Evolutionary conservation across 2,113 vertebrate species (phyloP).

Genomic region (Nansenia antarctica): DNA sequence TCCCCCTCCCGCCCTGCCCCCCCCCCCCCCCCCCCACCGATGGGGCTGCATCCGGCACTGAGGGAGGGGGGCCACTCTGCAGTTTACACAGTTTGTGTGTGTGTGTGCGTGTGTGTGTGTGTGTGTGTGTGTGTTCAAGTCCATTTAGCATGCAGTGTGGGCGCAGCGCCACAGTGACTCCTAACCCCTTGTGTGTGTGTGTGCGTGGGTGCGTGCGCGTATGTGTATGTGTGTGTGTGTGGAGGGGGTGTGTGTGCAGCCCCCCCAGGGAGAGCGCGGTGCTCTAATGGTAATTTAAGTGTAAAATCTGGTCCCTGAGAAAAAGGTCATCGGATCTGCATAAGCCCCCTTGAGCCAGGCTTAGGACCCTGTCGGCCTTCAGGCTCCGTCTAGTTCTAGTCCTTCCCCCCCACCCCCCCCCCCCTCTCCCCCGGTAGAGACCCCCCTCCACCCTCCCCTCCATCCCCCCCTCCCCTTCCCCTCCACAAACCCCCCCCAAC

Average conservation of each 20-base stretch:
- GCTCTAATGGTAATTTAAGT: slow-evolving; percentile 95
- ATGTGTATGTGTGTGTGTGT: too few species aligned
- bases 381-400: slow-evolving; percentile 63
- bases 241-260: slow-evolving; percentile 52
- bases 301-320: slow-evolving; percentile 92
- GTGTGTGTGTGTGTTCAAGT: slow-evolving; percentile 72
- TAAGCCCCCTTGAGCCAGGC: slow-evolving; percentile 88
- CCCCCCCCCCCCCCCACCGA: slow-evolving; percentile 13
- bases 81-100: too few species aligned
- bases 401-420: slow-evolving; percentile 59
- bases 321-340: slow-evolving; percentile 97
- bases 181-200: slow-evolving; percentile 81
- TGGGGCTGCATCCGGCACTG: slow-evolving; percentile 14
- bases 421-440: background rate
- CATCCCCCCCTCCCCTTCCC: background rate
- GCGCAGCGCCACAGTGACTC: slow-evolving; percentile 84
- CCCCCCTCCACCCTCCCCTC: slow-evolving; percentile 62
- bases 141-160: slow-evolving; percentile 80
- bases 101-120: too few species aligned
- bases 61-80: slow-evolving; percentile 48
- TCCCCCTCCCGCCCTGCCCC: slow-evolving; percentile 22
- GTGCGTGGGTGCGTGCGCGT: too few species aligned
- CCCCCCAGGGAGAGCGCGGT: slow-evolving; percentile 72
- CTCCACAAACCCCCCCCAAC: slow-evolving; percentile 35
- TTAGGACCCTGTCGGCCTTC: slow-evolving; percentile 85